Evolutionary conservation across 2,113 vertebrate genomes (phyloP).

Genomic region (Coryphaenoides rupestris): DNA sequence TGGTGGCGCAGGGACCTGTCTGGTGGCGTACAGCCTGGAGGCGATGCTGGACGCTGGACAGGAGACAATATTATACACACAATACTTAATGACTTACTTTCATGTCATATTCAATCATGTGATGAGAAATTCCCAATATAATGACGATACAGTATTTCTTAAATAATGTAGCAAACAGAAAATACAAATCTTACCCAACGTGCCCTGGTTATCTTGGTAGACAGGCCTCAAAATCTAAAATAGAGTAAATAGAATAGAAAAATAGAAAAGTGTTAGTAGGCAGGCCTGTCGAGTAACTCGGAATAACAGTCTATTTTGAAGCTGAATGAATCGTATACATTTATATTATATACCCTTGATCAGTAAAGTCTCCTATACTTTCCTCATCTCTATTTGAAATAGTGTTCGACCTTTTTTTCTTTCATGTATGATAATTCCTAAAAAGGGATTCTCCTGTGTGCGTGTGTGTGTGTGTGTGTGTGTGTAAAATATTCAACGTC

Average conservation of each 20-base stretch:
- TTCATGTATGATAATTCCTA: no score
- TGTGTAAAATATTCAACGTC: no score
- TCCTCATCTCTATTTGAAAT: no score
- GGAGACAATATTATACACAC: no score
- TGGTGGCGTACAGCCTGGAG: constrained; percentile 54
- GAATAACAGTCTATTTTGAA: not conserved
- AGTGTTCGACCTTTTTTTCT: no score
- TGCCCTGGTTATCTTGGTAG: constrained; percentile 78
- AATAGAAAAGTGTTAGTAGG: constrained; percentile 32
- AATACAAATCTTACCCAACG: constrained; percentile 71
- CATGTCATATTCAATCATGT: no score
- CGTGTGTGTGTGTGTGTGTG: no score
- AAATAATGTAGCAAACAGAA: not conserved
- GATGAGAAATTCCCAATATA: no score
- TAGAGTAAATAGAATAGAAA: constrained; percentile 10
- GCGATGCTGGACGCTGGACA: not conserved
- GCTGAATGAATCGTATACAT: not conserved
- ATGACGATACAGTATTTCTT: no score
- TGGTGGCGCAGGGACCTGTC: constrained; percentile 46
- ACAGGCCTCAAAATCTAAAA: constrained; percentile 82
- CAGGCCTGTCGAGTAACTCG: constrained; percentile 7
- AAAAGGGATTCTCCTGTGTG: no score
- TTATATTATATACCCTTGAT: no score
- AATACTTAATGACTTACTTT: not conserved
- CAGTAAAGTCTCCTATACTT: no score